Percentiles rank a stretch among this genome's conserved stretches.
Conservation (phyloP, 1,140 invertebrate species). For the Goniozus legneri region DNA sequence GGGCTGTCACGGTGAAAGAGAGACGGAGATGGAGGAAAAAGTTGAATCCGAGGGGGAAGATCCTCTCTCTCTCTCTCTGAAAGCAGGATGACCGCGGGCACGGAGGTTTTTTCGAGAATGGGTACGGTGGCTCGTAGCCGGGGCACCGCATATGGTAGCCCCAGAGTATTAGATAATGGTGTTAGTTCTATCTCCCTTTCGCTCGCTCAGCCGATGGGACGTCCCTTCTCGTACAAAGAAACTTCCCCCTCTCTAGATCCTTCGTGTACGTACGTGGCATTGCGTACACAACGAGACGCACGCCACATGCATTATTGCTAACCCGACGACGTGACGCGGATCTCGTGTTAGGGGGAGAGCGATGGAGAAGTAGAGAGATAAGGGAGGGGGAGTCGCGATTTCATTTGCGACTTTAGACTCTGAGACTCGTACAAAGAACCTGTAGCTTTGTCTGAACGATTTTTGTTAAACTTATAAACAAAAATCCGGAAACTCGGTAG, state of each 20-base stretch:
- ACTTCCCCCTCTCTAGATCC: neutral
- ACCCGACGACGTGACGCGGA: neutral
- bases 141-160: conserved; percentile 49
- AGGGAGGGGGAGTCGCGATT: neutral
- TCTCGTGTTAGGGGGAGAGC: neutral
- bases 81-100: too few species aligned
- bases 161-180: conserved; percentile 52
- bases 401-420: too few species aligned
- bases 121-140: conserved; percentile 42
- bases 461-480: too few species aligned
- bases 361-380: neutral
- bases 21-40: neutral
- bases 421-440: too few species aligned
- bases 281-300: too few species aligned
- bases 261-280: neutral
- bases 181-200: conserved; percentile 35
- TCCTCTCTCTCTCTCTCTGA: too few species aligned
- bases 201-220: neutral
- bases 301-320: too few species aligned
- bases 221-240: neutral
- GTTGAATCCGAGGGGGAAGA: too few species aligned
- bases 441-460: too few species aligned
- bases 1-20: too few species aligned
- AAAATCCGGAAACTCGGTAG: too few species aligned
- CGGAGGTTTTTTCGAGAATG: conserved; percentile 40